A percentile compares a stretch with the other conserved stretches of the same genome.
These are phyloP conservation scores for Drosophila antonietae DNA, from an alignment of 2,888 invertebrate species.

Conservation along the genomic window DNA sequence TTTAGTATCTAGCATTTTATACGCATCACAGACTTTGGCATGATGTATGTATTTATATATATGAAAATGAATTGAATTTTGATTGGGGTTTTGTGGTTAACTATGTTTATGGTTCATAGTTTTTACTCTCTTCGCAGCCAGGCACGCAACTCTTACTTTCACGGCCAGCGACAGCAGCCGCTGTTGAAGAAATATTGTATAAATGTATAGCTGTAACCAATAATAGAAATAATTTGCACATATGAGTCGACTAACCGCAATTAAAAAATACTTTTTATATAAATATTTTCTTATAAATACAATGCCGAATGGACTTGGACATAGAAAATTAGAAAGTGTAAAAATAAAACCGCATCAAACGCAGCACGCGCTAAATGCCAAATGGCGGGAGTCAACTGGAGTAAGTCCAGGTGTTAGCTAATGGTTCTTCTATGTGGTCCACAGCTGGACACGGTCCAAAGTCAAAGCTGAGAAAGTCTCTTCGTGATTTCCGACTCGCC, in stretches of 20 bases:
- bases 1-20: neutral
- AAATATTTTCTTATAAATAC: conserved; percentile 1
- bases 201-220: conserved; percentile 13
- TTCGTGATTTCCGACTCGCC: conserved; percentile 52
- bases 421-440: conserved; percentile 54
- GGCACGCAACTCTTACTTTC: conserved; percentile 77
- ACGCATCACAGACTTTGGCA: conserved; percentile 7
- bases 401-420: neutral
- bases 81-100: conserved; percentile 20
- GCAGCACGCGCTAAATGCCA: conserved; percentile 15
- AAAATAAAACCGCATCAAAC: conserved; percentile 28
- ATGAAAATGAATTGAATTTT: conserved; percentile 16
- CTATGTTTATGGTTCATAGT: conserved; percentile 15
- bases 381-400: neutral
- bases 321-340: conserved; percentile 70
- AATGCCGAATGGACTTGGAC: conserved; percentile 30
- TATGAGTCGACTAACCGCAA: conserved; percentile 32
- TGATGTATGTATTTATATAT: neutral
- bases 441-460: conserved; percentile 45
- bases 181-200: conserved; percentile 31
- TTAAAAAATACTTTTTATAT: conserved; percentile 11
- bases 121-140: conserved; percentile 18
- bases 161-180: conserved; percentile 28
- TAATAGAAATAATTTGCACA: conserved; percentile 23
- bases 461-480: conserved; percentile 61